Percentiles rank a stretch among this genome's conserved stretches.
Conservation (phyloP, 2,797 vertebrate genomes). For the Dipus sagitta region DNA sequence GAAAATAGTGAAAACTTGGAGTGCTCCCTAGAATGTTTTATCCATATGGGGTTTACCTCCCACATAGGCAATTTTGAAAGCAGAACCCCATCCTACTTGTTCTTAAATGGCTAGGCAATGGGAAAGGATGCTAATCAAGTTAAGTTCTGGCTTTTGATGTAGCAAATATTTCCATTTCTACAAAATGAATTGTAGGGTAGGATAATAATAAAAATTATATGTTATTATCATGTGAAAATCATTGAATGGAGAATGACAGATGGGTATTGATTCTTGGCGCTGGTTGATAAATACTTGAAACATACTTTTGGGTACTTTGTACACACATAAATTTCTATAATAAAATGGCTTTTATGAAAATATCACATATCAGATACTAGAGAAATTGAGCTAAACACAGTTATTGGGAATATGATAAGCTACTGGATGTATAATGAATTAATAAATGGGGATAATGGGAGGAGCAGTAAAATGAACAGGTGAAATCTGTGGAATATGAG, state of each 20-base stretch:
- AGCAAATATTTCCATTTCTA: background rate
- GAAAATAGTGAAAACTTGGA: background rate
- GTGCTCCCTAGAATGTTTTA: background rate
- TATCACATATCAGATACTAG: background rate
- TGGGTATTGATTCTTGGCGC: background rate
- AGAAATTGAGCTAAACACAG: background rate
- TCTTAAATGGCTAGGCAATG: background rate
- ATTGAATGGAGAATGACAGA: background rate
- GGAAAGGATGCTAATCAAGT: background rate
- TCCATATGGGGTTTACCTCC: background rate
- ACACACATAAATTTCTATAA: constrained; percentile 18
- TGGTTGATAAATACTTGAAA: background rate
- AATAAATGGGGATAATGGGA: background rate
- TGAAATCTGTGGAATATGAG: background rate
- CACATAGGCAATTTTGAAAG: background rate
- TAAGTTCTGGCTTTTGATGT: background rate
- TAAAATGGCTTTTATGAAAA: background rate
- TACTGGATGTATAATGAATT: background rate
- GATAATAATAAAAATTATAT: background rate
- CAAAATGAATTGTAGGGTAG: background rate
- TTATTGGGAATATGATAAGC: background rate
- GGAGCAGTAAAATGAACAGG: background rate
- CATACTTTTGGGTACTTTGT: background rate
- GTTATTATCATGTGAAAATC: background rate
- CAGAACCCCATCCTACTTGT: background rate